Conservation (phyloP, 2,888 invertebrate genomes). For the Thecocarcelia acutangulata region DNA sequence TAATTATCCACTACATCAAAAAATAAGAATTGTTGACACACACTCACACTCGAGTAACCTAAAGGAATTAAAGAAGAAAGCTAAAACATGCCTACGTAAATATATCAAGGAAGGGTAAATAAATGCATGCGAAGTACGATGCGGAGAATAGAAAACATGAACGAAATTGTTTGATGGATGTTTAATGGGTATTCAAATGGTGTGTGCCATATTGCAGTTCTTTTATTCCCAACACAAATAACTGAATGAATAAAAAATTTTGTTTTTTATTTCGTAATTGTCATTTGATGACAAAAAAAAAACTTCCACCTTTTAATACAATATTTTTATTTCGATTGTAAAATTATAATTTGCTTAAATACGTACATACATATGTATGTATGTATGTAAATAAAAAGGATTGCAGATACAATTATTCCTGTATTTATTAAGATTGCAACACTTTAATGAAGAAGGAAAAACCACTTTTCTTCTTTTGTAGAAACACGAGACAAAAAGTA, state of each 20-base stretch:
- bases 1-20: conserved; percentile 65
- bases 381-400: conserved; percentile 42
- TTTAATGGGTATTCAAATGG: conserved; percentile 28
- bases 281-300: conserved; percentile 67
- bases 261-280: conserved; percentile 71
- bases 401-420: conserved; percentile 45
- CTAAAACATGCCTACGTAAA: not conserved
- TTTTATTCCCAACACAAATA: conserved; percentile 27
- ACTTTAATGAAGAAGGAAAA: conserved; percentile 57
- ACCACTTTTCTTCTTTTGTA: conserved; percentile 57
- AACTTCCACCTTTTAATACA: conserved; percentile 34
- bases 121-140: not conserved
- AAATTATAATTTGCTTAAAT: too few relatives aligned
- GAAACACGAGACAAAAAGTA: conserved; percentile 73
- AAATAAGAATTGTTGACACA: conserved; percentile 30
- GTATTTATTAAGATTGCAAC: conserved; percentile 57
- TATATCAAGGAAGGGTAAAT: conserved; percentile 16
- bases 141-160: conserved; percentile 15
- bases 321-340: conserved; percentile 6
- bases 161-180: conserved; percentile 7
- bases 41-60: conserved; percentile 3
- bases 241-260: conserved; percentile 42
- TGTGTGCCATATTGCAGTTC: conserved; percentile 66
- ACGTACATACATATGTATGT: too few relatives aligned
- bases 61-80: conserved; percentile 2